These are phyloP conservation scores for Hycleus phaleratus DNA, from an alignment of 1,140 invertebrate species.

Conservation along the genomic window DNA sequence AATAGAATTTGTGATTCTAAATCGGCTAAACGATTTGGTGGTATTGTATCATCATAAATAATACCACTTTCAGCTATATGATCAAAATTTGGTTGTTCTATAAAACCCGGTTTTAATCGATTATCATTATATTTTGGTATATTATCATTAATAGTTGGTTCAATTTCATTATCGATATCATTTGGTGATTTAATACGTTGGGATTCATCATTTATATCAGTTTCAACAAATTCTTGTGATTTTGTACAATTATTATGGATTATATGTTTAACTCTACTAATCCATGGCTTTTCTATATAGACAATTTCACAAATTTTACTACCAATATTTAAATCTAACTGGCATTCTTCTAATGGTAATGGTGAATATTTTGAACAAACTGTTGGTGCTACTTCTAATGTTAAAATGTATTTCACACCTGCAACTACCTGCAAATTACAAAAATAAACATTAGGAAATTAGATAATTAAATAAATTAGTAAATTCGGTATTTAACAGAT, in stretches of 20 bases:
- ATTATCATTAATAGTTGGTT: neutral
- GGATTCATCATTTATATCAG: conserved; percentile 10
- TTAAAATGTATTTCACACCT: conserved; percentile 35
- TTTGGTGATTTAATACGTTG: too few species aligned
- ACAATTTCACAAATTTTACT: conserved; percentile 31
- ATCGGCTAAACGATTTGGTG: conserved; percentile 18
- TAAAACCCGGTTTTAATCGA: neutral
- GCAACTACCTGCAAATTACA: conserved; percentile 29
- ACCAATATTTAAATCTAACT: conserved; percentile 15
- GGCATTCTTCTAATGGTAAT: conserved; percentile 10
- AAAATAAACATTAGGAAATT: neutral
- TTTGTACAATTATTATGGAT: conserved; percentile 38
- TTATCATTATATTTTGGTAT: neutral
- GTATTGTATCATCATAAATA: conserved; percentile 9
- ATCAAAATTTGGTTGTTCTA: conserved; percentile 22
- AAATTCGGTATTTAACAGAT: neutral
- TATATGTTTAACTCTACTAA: conserved; percentile 32
- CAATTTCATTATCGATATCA: conserved; percentile 23
- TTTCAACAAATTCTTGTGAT: conserved; percentile 31
- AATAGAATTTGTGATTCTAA: conserved; percentile 34
- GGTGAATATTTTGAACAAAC: conserved; percentile 21
- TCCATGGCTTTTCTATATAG: conserved; percentile 36
- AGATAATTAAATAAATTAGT: neutral
- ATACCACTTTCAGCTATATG: conserved; percentile 19
- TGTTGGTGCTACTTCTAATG: conserved; percentile 31